Evolutionary conservation across 1,140 invertebrate species (phyloP), one percentile per base, ranked within the genome.

Genomic region (Maniola jurtina): DNA sequence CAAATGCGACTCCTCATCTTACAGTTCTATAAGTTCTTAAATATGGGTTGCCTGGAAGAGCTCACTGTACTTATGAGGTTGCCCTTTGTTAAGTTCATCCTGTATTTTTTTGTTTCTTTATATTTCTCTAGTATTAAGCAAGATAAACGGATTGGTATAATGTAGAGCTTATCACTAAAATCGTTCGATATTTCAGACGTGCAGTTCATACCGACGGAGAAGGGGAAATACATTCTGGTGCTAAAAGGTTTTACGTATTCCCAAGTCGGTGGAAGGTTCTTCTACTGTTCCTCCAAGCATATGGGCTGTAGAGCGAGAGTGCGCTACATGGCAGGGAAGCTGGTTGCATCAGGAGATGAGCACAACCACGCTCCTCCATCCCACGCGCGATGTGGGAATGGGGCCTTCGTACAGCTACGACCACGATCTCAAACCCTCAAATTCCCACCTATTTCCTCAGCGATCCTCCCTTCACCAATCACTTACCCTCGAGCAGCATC

Each of bases 271-370:
- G 88, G 86, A 16, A 73, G 88, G 38, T 90, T 89, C 60, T 90
- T 89, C 77, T 90, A 90, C 71, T 90, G 88, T 58, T 89, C 86
- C 6, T 90, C 88, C 7, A 90, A 90, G 68, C 88, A 90, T 54
- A 87, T 87, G 81, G 88, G 88, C 6, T 90, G 88, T 70, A 61
- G 84, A 34, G 88, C 88, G 34, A 67, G 88, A 35, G 86, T 90
- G 7, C 64, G 86, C 0, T 65, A 88, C 13, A 78, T 86, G 40
- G 75, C 77, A 0, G 86, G 86, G 7, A 84, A 83, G 68, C 72
- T 89, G 60, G 74, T 89, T 8, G 80, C 82, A 2, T 87, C 85
- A 6, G 83, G 80, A 0, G 86, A 89, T 55, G 75, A 70, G 7
- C 88, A 90, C 59, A 89, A 90, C 65, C 88, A 90, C 58, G 78